A percentile compares a stretch with the other conserved stretches of the same genome.
These are phyloP conservation scores for Itoplectis maculator DNA, from an alignment of 2,888 invertebrate genomes.

Conservation along the genomic window DNA sequence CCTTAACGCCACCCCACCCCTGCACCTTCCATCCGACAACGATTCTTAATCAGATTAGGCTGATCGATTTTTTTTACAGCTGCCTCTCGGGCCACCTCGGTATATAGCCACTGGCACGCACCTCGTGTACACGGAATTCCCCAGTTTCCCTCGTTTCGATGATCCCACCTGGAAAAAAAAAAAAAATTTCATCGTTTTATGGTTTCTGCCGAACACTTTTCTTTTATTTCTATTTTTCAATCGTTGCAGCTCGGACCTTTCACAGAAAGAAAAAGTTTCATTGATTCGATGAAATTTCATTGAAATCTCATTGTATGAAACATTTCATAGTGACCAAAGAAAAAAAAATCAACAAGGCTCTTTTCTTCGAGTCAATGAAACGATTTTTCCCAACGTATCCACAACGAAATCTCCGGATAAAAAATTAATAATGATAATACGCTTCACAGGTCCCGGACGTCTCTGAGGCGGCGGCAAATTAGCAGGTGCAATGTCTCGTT, in stretches of 20 bases:
- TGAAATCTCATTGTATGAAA: no score
- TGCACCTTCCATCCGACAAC: constrained; percentile 16
- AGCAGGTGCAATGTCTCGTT: constrained; percentile 23
- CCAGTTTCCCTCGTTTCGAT: constrained; percentile 3
- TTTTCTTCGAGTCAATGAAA: no score
- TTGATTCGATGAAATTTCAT: no score
- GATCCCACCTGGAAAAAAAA: neutral
- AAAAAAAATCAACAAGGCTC: no score
- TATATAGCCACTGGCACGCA: constrained; percentile 32
- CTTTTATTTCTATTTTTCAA: neutral
- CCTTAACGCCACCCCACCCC: no score
- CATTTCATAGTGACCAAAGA: no score
- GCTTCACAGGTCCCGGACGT: no score
- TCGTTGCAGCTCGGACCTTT: neutral
- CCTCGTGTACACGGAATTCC: constrained; percentile 11
- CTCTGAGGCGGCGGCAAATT: neutral
- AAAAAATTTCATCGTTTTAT: constrained; percentile 2
- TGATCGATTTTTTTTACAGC: constrained; percentile 74
- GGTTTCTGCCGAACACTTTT: neutral
- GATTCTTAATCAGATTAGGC: constrained; percentile 77
- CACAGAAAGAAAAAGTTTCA: no score
- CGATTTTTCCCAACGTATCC: neutral
- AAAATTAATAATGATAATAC: neutral
- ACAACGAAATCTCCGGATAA: neutral
- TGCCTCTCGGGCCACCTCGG: constrained; percentile 9